Evolutionary conservation across 2,888 invertebrate species (phyloP).

Genomic region (Andrena fulva): DNA sequence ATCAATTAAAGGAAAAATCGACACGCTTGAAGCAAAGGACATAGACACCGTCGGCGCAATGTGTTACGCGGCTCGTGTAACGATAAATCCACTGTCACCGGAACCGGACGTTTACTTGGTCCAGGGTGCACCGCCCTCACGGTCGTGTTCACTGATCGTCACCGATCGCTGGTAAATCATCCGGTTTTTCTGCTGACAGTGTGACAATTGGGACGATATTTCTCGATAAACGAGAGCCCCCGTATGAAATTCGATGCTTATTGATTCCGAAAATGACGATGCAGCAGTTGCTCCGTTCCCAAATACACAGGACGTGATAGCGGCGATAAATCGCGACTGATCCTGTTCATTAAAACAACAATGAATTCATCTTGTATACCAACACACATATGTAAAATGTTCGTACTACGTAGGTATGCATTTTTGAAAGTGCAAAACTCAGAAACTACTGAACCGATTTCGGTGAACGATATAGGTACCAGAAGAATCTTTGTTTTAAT

Average conservation of each 20-base stretch:
- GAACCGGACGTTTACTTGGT: constrained; percentile 33
- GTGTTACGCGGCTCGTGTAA: constrained; percentile 46
- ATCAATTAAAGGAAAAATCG: constrained; percentile 7
- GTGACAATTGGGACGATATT: constrained; percentile 17
- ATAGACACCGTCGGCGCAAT: constrained; percentile 31
- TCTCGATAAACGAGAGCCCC: not conserved
- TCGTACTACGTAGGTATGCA: too few relatives aligned
- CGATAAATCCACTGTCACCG: constrained; percentile 59
- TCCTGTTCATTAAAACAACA: not conserved
- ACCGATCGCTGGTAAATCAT: constrained; percentile 35
- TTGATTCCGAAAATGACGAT: constrained; percentile 7
- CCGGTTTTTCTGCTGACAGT: constrained; percentile 20
- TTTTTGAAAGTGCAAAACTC: too few relatives aligned
- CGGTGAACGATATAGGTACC: too few relatives aligned
- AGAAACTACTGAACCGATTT: too few relatives aligned
- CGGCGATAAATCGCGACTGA: not conserved
- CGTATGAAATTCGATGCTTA: not conserved
- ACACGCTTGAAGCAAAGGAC: not conserved
- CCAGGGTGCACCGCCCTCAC: constrained; percentile 6
- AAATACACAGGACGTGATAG: not conserved
- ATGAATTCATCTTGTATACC: not conserved
- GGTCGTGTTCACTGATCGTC: constrained; percentile 15
- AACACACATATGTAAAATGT: too few relatives aligned
- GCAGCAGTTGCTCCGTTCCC: not conserved
- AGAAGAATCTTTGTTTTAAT: too few relatives aligned